Percentiles rank a stretch among this genome's conserved stretches.
Conservation (phyloP, 2,888 invertebrate genomes). For the Phengaris alcon region DNA sequence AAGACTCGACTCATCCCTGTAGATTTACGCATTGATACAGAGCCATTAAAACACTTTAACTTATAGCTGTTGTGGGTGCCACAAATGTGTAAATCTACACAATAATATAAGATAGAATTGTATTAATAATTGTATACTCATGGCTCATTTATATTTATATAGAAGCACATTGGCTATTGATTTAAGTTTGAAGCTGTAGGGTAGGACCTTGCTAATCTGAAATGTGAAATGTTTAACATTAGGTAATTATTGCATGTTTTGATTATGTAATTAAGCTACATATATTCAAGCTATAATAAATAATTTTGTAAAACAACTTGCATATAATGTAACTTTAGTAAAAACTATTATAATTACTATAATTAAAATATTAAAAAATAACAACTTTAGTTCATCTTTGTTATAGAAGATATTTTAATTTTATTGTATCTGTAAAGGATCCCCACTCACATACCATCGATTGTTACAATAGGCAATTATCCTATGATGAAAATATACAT, state of each 20-base stretch:
- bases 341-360: not conserved
- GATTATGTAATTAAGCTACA: not conserved
- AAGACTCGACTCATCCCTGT: slow-evolving; percentile 63
- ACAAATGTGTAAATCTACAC: slow-evolving; percentile 71
- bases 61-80: slow-evolving; percentile 41
- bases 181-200: slow-evolving; percentile 49
- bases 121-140: slow-evolving; percentile 44
- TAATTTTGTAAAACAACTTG: slow-evolving; percentile 23
- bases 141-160: slow-evolving; percentile 64
- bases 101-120: slow-evolving; percentile 37
- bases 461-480: no score
- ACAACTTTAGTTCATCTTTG: not conserved
- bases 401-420: not conserved
- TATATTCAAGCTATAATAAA: not conserved
- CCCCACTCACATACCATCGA: no score
- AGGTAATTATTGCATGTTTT: slow-evolving; percentile 24
- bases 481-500: no score
- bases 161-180: slow-evolving; percentile 64
- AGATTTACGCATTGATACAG: slow-evolving; percentile 68
- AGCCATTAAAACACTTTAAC: not conserved
- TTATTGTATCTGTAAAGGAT: not conserved
- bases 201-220: slow-evolving; percentile 50
- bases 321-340: not conserved
- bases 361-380: not conserved
- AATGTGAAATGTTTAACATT: slow-evolving; percentile 34